Conservation (phyloP, 1,140 invertebrate species). For the Micrasema longulum region DNA sequence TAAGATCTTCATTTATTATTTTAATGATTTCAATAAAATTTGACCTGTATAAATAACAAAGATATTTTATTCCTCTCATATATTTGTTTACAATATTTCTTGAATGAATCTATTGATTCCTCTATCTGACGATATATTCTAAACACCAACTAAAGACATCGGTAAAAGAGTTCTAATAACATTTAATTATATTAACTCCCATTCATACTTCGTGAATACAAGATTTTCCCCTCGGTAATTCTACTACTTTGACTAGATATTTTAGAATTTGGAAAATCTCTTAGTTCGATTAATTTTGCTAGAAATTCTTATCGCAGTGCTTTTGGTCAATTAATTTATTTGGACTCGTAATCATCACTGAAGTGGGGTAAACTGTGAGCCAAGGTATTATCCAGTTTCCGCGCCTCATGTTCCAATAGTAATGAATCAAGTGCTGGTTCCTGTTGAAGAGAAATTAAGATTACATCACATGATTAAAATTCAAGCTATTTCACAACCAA, state of each 20-base stretch:
- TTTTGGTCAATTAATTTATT: constrained; percentile 52
- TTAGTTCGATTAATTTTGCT: no score
- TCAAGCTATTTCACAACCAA: no score
- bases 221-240: no score
- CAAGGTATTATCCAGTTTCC: constrained; percentile 81
- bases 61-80: constrained; percentile 29
- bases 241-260: no score
- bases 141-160: not conserved
- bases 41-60: constrained; percentile 33
- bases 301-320: no score
- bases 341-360: constrained; percentile 64
- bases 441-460: constrained; percentile 52
- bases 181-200: not conserved
- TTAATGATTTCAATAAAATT: constrained; percentile 38
- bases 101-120: not conserved
- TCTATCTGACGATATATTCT: not conserved
- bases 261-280: no score
- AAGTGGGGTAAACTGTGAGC: constrained; percentile 73
- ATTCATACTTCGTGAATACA: not conserved
- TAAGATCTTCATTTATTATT: constrained; percentile 34
- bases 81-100: constrained; percentile 1
- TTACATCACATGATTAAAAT: no score
- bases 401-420: constrained; percentile 86
- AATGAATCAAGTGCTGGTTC: constrained; percentile 85
- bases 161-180: not conserved